Percentiles rank a stretch among this genome's conserved stretches.
These are phyloP conservation scores for Nyctibius bracteatus DNA, from an alignment of 2,113 vertebrate genomes.

Conservation along the genomic window DNA sequence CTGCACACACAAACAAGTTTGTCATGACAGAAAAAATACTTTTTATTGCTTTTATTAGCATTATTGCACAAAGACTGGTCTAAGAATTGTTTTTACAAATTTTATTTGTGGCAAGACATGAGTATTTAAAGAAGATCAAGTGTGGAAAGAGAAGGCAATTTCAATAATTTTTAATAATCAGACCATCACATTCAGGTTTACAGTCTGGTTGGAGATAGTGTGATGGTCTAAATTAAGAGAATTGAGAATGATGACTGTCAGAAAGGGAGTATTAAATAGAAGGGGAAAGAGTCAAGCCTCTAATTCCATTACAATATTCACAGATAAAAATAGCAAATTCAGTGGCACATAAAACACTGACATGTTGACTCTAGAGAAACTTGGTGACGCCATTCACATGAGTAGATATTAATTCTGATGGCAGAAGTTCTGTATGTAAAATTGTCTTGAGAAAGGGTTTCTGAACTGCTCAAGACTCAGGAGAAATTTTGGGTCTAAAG, in stretches of 20 bases:
- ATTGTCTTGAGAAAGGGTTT: background rate
- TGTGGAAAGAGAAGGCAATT: slow-evolving; percentile 4
- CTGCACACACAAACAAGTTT: background rate
- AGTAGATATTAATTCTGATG: background rate
- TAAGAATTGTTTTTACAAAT: background rate
- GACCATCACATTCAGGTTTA: slow-evolving; percentile 9
- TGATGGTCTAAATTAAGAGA: slow-evolving; percentile 16
- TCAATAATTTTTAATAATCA: slow-evolving; percentile 44
- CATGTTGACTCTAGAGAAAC: slow-evolving; percentile 30
- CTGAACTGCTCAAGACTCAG: background rate
- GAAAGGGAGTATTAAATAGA: slow-evolving; percentile 2
- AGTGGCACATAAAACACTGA: background rate
- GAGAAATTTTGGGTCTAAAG: background rate
- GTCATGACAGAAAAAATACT: background rate
- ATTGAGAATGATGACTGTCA: background rate
- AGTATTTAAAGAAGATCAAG: slow-evolving; percentile 9
- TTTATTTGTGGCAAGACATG: background rate
- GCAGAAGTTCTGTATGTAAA: background rate
- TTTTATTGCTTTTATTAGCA: slow-evolving; percentile 3
- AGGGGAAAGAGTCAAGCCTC: background rate
- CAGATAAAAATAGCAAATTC: background rate
- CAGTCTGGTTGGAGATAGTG: background rate
- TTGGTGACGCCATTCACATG: background rate
- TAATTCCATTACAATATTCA: background rate
- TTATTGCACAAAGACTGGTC: background rate